A percentile compares a stretch with the other conserved stretches of the same genome.
These are phyloP conservation scores for Tribolium freemani DNA, from an alignment of 2,888 invertebrate species.

Conservation along the genomic window DNA sequence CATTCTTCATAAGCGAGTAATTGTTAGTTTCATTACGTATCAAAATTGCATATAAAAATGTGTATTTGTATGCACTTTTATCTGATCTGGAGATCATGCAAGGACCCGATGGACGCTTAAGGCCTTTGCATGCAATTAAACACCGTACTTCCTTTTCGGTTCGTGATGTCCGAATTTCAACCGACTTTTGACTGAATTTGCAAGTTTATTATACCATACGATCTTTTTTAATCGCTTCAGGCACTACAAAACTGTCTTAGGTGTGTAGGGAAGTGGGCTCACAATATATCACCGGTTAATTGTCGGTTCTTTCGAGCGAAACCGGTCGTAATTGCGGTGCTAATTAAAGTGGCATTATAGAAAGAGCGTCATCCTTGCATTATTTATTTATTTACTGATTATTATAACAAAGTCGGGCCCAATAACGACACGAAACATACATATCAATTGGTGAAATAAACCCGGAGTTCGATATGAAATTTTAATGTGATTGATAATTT, in stretches of 20 bases:
- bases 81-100: slow-evolving; percentile 56
- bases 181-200: slow-evolving; percentile 40
- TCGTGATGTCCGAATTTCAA: slow-evolving; percentile 49
- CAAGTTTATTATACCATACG: slow-evolving; percentile 25
- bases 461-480: neutral
- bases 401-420: slow-evolving; percentile 5
- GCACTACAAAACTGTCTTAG: slow-evolving; percentile 23
- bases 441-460: slow-evolving; percentile 21
- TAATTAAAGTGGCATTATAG: slow-evolving; percentile 40
- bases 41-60: slow-evolving; percentile 56
- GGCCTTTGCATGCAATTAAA: slow-evolving; percentile 54
- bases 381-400: slow-evolving; percentile 37
- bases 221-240: slow-evolving; percentile 15
- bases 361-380: slow-evolving; percentile 30
- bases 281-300: slow-evolving; percentile 39
- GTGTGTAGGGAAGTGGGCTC: slow-evolving; percentile 30
- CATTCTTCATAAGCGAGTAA: slow-evolving; percentile 59
- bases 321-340: slow-evolving; percentile 30
- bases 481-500: neutral
- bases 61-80: slow-evolving; percentile 56
- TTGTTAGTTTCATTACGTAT: slow-evolving; percentile 59
- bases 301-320: slow-evolving; percentile 38
- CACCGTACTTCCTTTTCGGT: slow-evolving; percentile 48
- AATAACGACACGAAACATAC: slow-evolving; percentile 33
- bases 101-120: slow-evolving; percentile 57